Conservation (phyloP, 2,888 invertebrate species). For the Ennomos erosarius region DNA sequence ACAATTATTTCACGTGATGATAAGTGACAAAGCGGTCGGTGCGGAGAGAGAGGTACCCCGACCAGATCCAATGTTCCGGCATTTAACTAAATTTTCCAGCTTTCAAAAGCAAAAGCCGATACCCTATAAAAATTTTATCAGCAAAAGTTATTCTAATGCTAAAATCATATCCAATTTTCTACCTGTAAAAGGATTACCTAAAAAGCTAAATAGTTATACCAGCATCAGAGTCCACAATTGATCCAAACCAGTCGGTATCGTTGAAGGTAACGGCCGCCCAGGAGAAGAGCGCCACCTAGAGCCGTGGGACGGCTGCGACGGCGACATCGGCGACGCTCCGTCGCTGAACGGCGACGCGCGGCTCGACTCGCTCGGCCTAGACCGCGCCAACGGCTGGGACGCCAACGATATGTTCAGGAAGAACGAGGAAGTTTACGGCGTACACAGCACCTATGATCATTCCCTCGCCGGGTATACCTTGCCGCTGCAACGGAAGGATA, state of each 20-base stretch:
- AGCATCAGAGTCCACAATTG: background rate
- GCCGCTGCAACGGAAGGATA: constrained; percentile 93
- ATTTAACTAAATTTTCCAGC: no score
- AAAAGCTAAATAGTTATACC: no score
- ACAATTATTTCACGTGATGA: no score
- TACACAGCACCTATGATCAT: constrained; percentile 96
- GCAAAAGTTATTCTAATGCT: no score
- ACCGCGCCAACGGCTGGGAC: constrained; percentile 97
- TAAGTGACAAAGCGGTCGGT: no score
- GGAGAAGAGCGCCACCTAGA: constrained; percentile 92
- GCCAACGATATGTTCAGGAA: constrained; percentile 98
- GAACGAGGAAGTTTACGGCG: constrained; percentile 95
- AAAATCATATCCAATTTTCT: no score
- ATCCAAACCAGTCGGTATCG: constrained; percentile 3
- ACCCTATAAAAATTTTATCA: no score
- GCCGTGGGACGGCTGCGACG: constrained; percentile 92
- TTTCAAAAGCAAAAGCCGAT: no score
- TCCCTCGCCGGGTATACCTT: constrained; percentile 96
- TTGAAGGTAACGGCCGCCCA: constrained; percentile 71
- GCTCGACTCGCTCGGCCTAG: constrained; percentile 89
- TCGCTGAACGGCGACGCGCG: constrained; percentile 86
- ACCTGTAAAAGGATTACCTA: no score
- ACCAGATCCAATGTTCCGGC: no score
- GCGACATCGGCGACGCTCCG: constrained; percentile 75
- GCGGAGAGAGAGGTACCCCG: no score